Evolutionary conservation across 2,888 invertebrate species (phyloP), one percentile per base, ranked within the genome.

Genomic region (Tachina lurida): DNA sequence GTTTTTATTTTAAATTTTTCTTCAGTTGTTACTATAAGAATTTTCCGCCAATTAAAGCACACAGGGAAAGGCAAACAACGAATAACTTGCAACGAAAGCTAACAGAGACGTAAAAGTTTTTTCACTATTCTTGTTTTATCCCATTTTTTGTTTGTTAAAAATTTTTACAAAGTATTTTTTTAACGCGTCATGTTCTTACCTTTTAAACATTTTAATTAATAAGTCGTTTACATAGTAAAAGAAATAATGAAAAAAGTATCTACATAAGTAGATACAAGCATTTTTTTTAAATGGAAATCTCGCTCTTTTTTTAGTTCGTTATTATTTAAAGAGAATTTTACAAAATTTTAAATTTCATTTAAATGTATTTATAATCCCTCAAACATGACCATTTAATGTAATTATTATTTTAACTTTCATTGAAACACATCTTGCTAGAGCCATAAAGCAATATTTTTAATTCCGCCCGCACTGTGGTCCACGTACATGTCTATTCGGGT

Each of bases 131-230:
- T 62, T 52, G 4, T 68, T 22, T 13, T 43, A 52, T n/a, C 41
- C n/a, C 9, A 39, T 60, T 58, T 9, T n/a, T 52, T 67, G 56
- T 58, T 5, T n/a, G n/a, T 41, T 19, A 31, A 17, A 56, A 52
- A 31, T 52, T n/a, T 17, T 19, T 58, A 22, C 39, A 62, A 62
- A 70, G 19, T 41, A 56, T 54, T 75, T n/a, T 22, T 52, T 22
- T 43, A 31, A 19, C 15, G 43, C 41, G 41, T 62, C 39, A 73
- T 47, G 3, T 49, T 49, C 41, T 52, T 41, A 22, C n/a, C n/a
- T 45, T 63, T 45, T 41, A 8, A 7, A 76, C 65, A 76, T 70
- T 70, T 78, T 70, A 78, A 78, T 78, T 70, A 78, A 71, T 54
- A 63, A 68, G 49, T 60, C 60, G 49, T 60, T 77, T 52, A 41